Evolutionary conservation across 1,140 invertebrate genomes (phyloP), one percentile per base, ranked within the genome.

Genomic region (Diorhabda carinulata): DNA sequence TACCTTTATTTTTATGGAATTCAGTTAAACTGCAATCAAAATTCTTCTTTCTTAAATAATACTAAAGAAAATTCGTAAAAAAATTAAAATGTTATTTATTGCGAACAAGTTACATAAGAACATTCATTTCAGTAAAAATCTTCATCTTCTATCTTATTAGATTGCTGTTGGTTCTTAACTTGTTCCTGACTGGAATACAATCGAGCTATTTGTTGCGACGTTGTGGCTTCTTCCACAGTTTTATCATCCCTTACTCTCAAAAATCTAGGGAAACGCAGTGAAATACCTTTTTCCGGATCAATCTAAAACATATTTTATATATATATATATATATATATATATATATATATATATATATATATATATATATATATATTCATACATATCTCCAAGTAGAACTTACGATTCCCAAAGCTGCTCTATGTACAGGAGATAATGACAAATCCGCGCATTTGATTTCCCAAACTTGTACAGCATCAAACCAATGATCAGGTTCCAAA

Each of bases 391-490:
- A 70, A 67, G 43, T 64, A 61, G 66, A 70, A 82, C 87, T 84
- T 82, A 91, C 92, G 78, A 97, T 88, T 71, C 97, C 97, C 52
- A 88, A 81, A 3, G 91, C 97, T 66, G 98, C 98, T 78, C 85
- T 87, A 80, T 99, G 96, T 57, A 95, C 90, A 9, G 98, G 97
- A 8, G 97, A 99, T 42, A 99, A 86, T 5, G 96, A 98, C 41
- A 99, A 86, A 87, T 99, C 98, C 0, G 98, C 98, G 82, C 96
- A 98, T 83, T 98, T 98, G 5, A 99, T 89, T 86, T 99, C 98
- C 97, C 97, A 99, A 8, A 99, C 94, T 81, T 94, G 89, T 4
- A 90, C 87, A 3, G 95, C 85, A 73, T 95, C 92, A 82, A 99
- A 97, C 97, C 98, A 99, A 78, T 92, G 92, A 84, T 99, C 97